Evolutionary conservation across 2,113 vertebrate genomes (phyloP).

Genomic region (Eurypyga helias): DNA sequence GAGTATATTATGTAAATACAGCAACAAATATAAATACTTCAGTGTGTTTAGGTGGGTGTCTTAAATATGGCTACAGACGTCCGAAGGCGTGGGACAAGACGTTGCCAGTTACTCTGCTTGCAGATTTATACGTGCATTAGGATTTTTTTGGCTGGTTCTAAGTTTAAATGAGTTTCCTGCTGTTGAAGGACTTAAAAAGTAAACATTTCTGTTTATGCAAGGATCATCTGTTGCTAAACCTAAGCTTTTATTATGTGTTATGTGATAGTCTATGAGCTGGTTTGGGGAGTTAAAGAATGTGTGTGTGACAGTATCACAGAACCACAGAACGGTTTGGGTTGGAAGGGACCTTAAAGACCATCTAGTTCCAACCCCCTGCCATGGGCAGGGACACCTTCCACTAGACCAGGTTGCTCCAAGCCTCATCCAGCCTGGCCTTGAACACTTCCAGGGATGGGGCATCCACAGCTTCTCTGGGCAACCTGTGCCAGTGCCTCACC

Average conservation of each 20-base stretch:
- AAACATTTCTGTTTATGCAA: conserved; percentile 3
- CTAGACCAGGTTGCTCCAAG: too few relatives aligned
- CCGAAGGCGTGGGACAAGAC: background rate
- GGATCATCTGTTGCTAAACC: background rate
- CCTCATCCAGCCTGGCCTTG: too few relatives aligned
- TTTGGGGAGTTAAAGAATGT: conserved; percentile 6
- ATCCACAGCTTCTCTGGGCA: too few relatives aligned
- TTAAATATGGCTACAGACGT: background rate
- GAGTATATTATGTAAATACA: background rate
- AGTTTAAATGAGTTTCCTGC: conserved; percentile 5
- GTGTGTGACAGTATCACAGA: conserved; percentile 1
- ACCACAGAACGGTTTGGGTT: too few relatives aligned
- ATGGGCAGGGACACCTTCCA: too few relatives aligned
- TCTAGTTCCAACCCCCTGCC: too few relatives aligned
- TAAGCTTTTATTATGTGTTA: background rate
- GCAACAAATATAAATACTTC: background rate
- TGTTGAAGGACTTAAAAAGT: background rate
- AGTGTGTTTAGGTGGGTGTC: background rate
- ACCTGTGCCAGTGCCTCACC: too few relatives aligned
- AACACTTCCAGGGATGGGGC: too few relatives aligned
- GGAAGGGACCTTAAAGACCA: too few relatives aligned
- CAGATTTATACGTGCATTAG: background rate
- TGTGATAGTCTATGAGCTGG: conserved; percentile 1
- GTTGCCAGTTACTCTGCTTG: conserved; percentile 42
- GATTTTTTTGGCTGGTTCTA: background rate